Evolutionary conservation across 2,888 invertebrate species (phyloP), one percentile per base, ranked within the genome.

Genomic region (Acronicta psi): DNA sequence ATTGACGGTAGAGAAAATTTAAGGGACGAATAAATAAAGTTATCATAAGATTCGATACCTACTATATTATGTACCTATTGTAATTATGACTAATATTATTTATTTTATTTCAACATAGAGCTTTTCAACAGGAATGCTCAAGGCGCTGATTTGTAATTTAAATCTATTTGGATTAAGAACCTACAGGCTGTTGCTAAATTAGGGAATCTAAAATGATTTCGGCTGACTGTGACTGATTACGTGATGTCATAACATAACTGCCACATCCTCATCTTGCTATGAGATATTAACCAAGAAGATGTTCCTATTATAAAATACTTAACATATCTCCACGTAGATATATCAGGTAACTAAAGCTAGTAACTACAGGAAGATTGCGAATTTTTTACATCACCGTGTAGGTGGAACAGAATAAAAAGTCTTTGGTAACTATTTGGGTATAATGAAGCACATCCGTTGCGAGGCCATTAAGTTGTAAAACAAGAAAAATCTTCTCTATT

Each of bases 391-490:
- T 47, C 47, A 47, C 45, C 44, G 34, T 58, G 51, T 69, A 54
- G 57, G 59, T 61, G 60, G 38, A 50, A 56, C 52, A 17, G 40
- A 64, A 67, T 72, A 77, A 69, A 63, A 70, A 69, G 73, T 60
- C 52, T 70, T 75, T 69, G 67, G 71, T 69, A 69, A 77, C 65
- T 74, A 76, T 79, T 81, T 75, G 63, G 45, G 37, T 66, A 70
- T 75, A 77, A 81, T 76, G 70, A 79, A 73, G 59, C 67, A 73
- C 74, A 77, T 79, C 78, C 81, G 71, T 59, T 74, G 60, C 47
- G 23, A 54, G 56, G 60, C 62, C 64, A 80, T 80, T 77, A 79
- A 58, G 69, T 75, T 74, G 59, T 77, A 70, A 77, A 73, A 79
- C 75, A 70, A 81, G 78, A 75, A 79, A 79, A 74, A 66, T 65